Evolutionary conservation across 1,140 invertebrate genomes (phyloP).

Genomic region (Drosophila subobscura): DNA sequence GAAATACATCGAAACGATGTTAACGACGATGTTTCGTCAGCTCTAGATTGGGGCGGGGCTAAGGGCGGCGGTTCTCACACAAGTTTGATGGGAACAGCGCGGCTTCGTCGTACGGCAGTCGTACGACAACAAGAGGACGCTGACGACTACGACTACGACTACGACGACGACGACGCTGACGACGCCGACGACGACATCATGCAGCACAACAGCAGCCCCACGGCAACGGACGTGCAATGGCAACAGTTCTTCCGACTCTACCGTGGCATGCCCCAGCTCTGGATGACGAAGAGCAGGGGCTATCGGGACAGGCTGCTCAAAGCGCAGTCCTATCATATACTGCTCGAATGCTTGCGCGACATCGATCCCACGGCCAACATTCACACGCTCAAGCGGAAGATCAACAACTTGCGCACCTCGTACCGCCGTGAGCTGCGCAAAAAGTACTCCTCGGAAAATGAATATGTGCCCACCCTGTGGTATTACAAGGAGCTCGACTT

Average conservation of each 20-base stretch:
- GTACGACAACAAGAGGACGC: too few species aligned
- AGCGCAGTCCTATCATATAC: slow-evolving; percentile 29
- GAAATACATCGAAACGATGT: too few species aligned
- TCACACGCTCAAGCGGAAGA: slow-evolving; percentile 59
- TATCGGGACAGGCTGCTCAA: slow-evolving; percentile 55
- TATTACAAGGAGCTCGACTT: slow-evolving; percentile 66
- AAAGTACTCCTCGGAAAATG: slow-evolving; percentile 9
- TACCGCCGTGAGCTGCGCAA: slow-evolving; percentile 65
- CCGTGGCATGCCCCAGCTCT: slow-evolving; percentile 64
- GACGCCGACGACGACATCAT: too few species aligned
- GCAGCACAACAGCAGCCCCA: slow-evolving; percentile 17
- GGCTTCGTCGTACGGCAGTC: slow-evolving; percentile 31
- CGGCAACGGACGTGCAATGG: slow-evolving; percentile 39
- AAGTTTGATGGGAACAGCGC: too few species aligned
- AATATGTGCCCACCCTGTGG: slow-evolving; percentile 52
- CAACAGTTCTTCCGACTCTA: slow-evolving; percentile 56
- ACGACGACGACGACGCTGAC: too few species aligned
- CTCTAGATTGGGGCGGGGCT: too few species aligned
- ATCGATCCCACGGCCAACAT: slow-evolving; percentile 42
- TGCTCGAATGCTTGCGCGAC: slow-evolving; percentile 32
- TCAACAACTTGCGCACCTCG: slow-evolving; percentile 67
- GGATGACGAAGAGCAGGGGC: slow-evolving; percentile 45
- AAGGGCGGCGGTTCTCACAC: too few species aligned
- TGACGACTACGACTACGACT: too few species aligned
- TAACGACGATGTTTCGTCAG: too few species aligned